Base-by-base conservation (phyloP, 2,888 invertebrate genomes). In the Phania funesta region DNA sequence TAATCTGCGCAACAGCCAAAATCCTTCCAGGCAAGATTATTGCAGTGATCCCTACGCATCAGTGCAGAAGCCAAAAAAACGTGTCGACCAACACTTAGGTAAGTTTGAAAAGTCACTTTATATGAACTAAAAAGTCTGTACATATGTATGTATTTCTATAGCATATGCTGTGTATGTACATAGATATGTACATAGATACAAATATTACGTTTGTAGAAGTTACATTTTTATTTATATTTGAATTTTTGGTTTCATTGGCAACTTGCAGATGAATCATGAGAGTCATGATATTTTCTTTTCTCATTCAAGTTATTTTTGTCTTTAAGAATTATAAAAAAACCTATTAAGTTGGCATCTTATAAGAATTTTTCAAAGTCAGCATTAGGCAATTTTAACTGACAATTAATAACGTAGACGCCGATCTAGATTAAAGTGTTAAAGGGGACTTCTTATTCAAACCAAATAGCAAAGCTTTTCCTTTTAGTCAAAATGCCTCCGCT, bases 51-150 rank as follows among this genome's bases (percentile, higher is more conserved):
- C 96, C 7, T 97, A 97, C 91, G 96, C 96, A 84, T 95, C 96
- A 84, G 96, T 97, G 85, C 96, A 96, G 91, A 97, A 97, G 92
- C 96, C 96, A 85, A 96, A 96, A 93, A 97, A 96, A 91, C 93
- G 96, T 86, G 94, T 96, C 90, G 96, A 96, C 89, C 95, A 95
- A 90, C 96, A 96, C 92, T 95, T 96, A 91, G 97, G 97, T 97
- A 90, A 93, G 94, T 92, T 20, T 22, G 1, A 5, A 16, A 16
- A 7, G 0, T 41, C 3, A 44, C 3, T 18, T 44, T 44, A 16
- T 44, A 16, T 44, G 2, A 29, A n/a, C n/a, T n/a, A n/a, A n/a
- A n/a, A n/a, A n/a, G n/a, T n/a, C n/a, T n/a, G n/a, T n/a, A n/a
- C 35, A n/a, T 38, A 26, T 26, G 26, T 26, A 26, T 26, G 26